phyloP scores from a whole-genome alignment of 92 coral and sea anemone species.

The Parazoanthus darwini region DNA sequence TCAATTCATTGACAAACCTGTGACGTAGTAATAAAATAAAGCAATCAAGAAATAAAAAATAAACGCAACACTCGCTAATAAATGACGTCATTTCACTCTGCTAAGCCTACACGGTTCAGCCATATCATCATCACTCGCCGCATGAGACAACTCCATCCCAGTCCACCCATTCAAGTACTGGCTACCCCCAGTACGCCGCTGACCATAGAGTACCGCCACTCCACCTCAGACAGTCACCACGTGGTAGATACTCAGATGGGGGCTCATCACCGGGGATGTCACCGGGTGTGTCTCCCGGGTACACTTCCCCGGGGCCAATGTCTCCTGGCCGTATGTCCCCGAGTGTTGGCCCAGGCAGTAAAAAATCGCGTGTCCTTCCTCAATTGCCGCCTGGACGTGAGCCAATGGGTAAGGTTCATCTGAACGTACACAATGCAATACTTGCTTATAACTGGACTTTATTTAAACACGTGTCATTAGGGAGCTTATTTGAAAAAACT shows the following conservation, averaged over 20 bases:
- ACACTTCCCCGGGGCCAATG: conserved; percentile 81
- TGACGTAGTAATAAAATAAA: no score
- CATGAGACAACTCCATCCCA: conserved; percentile 58
- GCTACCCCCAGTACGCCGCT: conserved; percentile 82
- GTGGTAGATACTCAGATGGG: conserved; percentile 77
- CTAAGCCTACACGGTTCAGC: conserved; percentile 83
- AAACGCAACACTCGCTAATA: conserved; percentile 6
- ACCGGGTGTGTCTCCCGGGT: conserved; percentile 81
- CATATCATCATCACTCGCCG: conserved; percentile 71
- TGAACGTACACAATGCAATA: neutral
- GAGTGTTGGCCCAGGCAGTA: conserved; percentile 84
- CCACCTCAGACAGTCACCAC: conserved; percentile 79
- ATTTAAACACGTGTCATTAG: no score
- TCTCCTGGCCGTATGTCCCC: conserved; percentile 95
- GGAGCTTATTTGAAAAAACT: no score
- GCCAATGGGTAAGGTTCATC: conserved; percentile 81
- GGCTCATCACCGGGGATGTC: conserved; percentile 86
- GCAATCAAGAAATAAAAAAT: no score
- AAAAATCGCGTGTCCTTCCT: conserved; percentile 91
- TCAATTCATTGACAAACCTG: no score
- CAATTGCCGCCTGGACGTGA: conserved; percentile 89
- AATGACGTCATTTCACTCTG: conserved; percentile 40
- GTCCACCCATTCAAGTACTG: conserved; percentile 65
- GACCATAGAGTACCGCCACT: conserved; percentile 82
- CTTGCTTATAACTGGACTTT: no score